Evolutionary conservation across 2,888 invertebrate genomes (phyloP).

Genomic region (Limnephilus auricula): DNA sequence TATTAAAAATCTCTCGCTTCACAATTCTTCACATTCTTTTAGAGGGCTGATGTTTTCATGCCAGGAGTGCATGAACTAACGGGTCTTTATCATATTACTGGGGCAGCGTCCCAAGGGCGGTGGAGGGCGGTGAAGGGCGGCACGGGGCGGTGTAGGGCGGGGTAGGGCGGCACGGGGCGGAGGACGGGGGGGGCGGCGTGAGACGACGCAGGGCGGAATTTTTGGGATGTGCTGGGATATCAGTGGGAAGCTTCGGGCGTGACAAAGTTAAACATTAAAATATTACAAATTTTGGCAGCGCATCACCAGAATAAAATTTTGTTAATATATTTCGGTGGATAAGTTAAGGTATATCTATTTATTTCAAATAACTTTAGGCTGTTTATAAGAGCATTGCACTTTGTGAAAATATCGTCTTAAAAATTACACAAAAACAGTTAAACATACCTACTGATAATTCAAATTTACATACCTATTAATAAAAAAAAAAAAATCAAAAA

Average conservation of each 20-base stretch:
- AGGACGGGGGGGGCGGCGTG: not conserved
- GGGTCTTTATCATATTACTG: not conserved
- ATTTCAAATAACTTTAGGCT: no score
- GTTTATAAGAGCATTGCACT: no score
- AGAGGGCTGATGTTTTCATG: not conserved
- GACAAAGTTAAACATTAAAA: not conserved
- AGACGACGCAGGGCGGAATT: not conserved
- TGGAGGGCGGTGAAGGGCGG: conserved; percentile 15
- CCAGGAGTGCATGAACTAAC: not conserved
- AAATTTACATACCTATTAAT: no score
- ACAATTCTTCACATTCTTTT: not conserved
- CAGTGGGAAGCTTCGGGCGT: not conserved
- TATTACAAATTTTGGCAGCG: not conserved
- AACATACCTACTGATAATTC: no score
- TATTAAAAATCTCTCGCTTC: not conserved
- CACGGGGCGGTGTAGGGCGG: conserved; percentile 36
- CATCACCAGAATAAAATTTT: not conserved
- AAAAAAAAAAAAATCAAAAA: no score
- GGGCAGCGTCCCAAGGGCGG: conserved; percentile 11
- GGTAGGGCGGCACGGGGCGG: conserved; percentile 3
- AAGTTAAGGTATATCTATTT: no score
- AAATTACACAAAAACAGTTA: no score
- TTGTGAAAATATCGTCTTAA: no score
- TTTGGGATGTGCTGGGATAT: not conserved
- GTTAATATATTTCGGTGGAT: no score